Base-by-base conservation (phyloP, 1,140 invertebrate species). In the Drosophila virilis region DNA sequence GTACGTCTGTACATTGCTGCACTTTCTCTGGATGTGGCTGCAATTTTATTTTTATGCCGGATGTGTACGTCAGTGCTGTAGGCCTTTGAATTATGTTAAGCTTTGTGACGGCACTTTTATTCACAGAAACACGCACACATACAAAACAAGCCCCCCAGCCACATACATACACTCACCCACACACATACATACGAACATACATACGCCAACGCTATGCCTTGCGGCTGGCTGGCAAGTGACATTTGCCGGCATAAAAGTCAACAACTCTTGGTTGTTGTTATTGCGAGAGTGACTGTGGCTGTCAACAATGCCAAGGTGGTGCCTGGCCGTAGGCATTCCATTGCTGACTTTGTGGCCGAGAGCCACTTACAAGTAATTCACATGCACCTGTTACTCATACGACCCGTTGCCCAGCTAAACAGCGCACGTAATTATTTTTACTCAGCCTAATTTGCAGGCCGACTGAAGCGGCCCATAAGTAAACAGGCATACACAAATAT, bases 201-300 rank as follows among this genome's bases (percentile, higher is more conserved):
- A 42, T 40, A 62, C 37, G 59, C 50, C 46, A 57, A 58, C 55
- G 75, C 13, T 52, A 40, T 74, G 66, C 61, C 75, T 78, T 64
- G 37, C 66, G 75, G 67, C 66, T 77, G 73, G 61, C 62, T 78
- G 76, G 78, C 83, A 88, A 82, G 66, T 88, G 84, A 89, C 82
- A 79, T 86, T 86, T 69, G 76, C 83, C 62, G 79, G 76, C 77
- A 89, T 89, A 84, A 90, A 89, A 89, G 84, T 89, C 84, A 89
- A 84, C 84, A 73, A 89, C 77, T 80, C 65, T 77, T 82, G 72
- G 75, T 61, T 73, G 52, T 37, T 74, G 76, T 43, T 58, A 15
- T 5, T 46, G 52, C n/a, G 64, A 22, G 59, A 17, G 42, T 69
- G 76, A 74, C 80, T 89, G 74, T 80, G 70, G 68, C 74, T 89